Base-by-base conservation (phyloP, 1,140 invertebrate genomes). In the Chrysopa pallens region DNA sequence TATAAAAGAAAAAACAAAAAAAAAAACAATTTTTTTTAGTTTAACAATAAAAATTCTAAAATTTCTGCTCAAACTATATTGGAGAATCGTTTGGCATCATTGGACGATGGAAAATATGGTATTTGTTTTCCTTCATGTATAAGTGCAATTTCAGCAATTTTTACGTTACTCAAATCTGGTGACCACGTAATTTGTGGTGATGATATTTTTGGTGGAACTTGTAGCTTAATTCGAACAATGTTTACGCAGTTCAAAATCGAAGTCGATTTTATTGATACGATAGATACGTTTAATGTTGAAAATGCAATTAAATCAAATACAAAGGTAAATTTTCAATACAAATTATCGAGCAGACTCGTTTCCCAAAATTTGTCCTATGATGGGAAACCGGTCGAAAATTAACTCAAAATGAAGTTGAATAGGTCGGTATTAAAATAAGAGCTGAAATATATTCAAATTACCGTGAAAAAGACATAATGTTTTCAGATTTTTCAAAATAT, bases 151-250 rank as follows among this genome's bases (percentile, higher is more conserved):
- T 81, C 78, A 2, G 74, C 77, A 3, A 57, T 97, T 1, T 65
- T 75, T 1, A 72, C 82, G 38, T 59, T 95, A 40, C 61, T 98
- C 0, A 75, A 73, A 40, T 46, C 64, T 46, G 94, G 94, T 0
- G 93, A 98, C 62, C 90, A 97, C 57, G 70, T 98, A 6, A 56
- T 98, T 29, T 80, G 78, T 45, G 80, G 84, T 46, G 88, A 98
- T 63, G 93, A 98, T 66, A 67, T 98, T 6, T 98, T 98, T 58
- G 95, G 94, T 42, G 95, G 91, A n/a, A 96, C 91, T 4, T 78
- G 79, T 49, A 67, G 80, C 50, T 64, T 73, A 14, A 63, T 66
- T 50, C 68, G 63, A 42, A 67, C 73, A 52, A 77, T 84, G 13
- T 70, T 74, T 5, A 47, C 64, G 0, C 75, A 74, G 48, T 67